These are phyloP conservation scores for Virgularia gustaviana DNA, from an alignment of 92 coral and sea anemone species.

Conservation along the genomic window DNA sequence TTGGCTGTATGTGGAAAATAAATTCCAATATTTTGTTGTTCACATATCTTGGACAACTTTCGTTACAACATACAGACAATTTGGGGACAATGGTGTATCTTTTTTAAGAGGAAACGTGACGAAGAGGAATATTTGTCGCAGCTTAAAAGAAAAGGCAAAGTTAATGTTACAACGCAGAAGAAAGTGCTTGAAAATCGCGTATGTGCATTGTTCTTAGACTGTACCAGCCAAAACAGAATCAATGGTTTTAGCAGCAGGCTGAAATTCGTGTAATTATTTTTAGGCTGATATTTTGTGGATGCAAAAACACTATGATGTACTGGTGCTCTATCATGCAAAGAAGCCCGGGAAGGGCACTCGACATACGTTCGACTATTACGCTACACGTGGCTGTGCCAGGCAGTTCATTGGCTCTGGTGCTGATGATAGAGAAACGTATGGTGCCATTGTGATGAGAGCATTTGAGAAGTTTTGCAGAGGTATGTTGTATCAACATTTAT, in stretches of 20 bases:
- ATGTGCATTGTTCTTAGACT: background rate
- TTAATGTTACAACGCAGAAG: background rate
- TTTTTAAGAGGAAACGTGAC: no score
- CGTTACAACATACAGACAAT: no score
- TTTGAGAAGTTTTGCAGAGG: conserved; percentile 22
- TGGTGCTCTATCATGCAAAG: conserved; percentile 15
- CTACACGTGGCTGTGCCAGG: conserved; percentile 20
- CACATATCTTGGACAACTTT: no score
- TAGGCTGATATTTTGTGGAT: conserved; percentile 33
- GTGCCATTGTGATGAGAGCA: conserved; percentile 27
- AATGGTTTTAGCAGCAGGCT: background rate
- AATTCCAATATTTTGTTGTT: no score
- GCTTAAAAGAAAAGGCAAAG: background rate
- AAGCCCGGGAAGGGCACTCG: conserved; percentile 13
- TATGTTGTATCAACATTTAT: background rate
- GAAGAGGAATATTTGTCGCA: background rate
- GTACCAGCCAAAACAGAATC: background rate
- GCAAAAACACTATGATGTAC: conserved; percentile 25
- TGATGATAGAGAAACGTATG: conserved; percentile 1
- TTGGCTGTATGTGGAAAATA: no score
- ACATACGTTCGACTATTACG: conserved; percentile 33
- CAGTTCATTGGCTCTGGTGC: conserved; percentile 12
- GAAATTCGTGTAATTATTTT: background rate
- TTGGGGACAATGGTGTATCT: no score
- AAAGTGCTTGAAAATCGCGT: background rate